These are phyloP conservation scores for Ceraclea dissimilis DNA, from an alignment of 2,888 invertebrate genomes.

Conservation along the genomic window DNA sequence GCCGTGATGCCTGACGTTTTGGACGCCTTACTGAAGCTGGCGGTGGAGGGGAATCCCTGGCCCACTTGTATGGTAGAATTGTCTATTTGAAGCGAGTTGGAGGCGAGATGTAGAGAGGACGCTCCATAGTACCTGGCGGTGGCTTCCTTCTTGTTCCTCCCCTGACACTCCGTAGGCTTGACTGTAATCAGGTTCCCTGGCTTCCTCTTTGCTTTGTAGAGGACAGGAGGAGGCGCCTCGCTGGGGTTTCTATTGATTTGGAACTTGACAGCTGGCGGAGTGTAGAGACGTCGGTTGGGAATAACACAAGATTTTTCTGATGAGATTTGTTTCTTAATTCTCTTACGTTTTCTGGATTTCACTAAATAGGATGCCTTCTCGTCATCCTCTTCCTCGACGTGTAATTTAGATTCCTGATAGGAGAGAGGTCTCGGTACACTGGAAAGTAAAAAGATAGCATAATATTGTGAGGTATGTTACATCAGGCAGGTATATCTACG, in stretches of 20 bases:
- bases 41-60: not conserved
- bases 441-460: no score
- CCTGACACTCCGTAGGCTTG: constrained; percentile 21
- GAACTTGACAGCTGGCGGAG: constrained; percentile 27
- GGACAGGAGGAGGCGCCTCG: not conserved
- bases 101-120: not conserved
- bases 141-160: constrained; percentile 29
- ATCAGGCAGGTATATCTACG: no score
- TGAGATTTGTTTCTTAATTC: not conserved
- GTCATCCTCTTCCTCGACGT: not conserved
- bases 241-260: not conserved
- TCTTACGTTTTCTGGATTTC: not conserved
- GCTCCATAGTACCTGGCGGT: constrained; percentile 28
- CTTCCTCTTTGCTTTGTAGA: not conserved
- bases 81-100: not conserved
- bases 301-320: constrained; percentile 28
- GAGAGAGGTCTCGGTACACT: no score
- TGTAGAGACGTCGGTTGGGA: constrained; percentile 39
- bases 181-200: not conserved
- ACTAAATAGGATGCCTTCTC: not conserved
- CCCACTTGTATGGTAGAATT: not conserved
- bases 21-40: not conserved
- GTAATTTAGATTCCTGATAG: not conserved
- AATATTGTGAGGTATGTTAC: no score
- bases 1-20: constrained; percentile 27